Conservation (phyloP, 2,113 vertebrate genomes). For the Apus apus region DNA sequence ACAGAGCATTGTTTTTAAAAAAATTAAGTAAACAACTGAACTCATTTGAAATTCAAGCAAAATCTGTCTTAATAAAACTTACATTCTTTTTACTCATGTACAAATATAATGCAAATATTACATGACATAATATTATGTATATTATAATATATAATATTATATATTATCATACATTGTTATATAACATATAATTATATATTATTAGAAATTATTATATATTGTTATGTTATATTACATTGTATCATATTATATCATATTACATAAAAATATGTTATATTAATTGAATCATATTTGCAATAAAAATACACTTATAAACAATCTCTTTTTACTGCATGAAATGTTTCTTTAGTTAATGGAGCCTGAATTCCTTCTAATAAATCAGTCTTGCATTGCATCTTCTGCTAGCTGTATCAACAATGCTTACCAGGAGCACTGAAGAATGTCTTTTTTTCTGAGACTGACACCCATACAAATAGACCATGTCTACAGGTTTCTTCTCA, state of each 20-base stretch:
- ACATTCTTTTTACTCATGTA: background rate
- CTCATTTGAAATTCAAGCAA: background rate
- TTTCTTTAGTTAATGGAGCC: background rate
- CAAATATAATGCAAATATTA: background rate
- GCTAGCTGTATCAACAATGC: background rate
- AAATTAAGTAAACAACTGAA: background rate
- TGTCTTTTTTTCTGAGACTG: background rate
- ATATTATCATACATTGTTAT: too few species aligned
- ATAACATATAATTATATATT: too few species aligned
- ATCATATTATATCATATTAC: background rate
- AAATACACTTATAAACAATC: background rate
- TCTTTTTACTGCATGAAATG: background rate
- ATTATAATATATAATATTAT: background rate
- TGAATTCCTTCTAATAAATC: background rate
- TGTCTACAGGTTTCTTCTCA: background rate
- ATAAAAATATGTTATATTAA: too few species aligned
- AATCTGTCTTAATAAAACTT: background rate
- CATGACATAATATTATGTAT: too few species aligned
- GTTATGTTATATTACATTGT: background rate
- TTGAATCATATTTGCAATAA: background rate
- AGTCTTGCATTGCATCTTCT: background rate
- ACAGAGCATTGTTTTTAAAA: background rate
- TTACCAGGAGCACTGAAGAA: background rate
- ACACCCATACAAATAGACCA: background rate
- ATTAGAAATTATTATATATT: too few species aligned